These are phyloP conservation scores for Grammomys surdaster DNA, from an alignment of 2,113 vertebrate species.

Conservation along the genomic window DNA sequence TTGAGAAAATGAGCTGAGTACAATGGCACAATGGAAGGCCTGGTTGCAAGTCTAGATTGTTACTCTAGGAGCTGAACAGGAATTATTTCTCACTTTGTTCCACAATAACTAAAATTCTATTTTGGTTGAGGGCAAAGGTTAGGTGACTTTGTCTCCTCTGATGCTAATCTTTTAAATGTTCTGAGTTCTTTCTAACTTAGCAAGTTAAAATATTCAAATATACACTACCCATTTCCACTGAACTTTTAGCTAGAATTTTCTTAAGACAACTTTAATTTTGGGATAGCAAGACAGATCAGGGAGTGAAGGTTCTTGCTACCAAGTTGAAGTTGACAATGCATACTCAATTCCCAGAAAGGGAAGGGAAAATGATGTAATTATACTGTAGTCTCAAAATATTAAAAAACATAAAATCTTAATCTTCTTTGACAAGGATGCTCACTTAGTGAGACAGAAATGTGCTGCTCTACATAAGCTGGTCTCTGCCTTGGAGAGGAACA, in stretches of 20 bases:
- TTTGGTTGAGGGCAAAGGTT: neutral
- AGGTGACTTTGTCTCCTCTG: neutral
- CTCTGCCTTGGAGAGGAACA: slow-evolving; percentile 3
- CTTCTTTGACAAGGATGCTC: neutral
- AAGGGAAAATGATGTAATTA: neutral
- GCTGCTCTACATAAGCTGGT: neutral
- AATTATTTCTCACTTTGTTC: neutral
- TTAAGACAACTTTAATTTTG: neutral
- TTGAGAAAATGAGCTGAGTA: neutral
- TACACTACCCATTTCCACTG: neutral
- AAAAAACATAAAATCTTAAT: neutral
- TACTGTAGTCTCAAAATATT: neutral
- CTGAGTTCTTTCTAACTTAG: neutral
- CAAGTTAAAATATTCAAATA: neutral
- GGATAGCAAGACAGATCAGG: neutral
- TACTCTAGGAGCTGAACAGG: neutral
- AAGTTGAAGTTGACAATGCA: neutral
- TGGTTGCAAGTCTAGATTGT: neutral
- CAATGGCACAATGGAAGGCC: neutral
- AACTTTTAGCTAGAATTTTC: neutral
- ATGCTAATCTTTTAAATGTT: slow-evolving; percentile 4
- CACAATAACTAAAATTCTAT: neutral
- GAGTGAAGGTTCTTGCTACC: neutral
- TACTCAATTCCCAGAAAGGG: neutral
- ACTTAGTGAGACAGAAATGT: neutral